Evolutionary conservation across 2,888 invertebrate genomes (phyloP).

Genomic region (Microplitis manilae): DNA sequence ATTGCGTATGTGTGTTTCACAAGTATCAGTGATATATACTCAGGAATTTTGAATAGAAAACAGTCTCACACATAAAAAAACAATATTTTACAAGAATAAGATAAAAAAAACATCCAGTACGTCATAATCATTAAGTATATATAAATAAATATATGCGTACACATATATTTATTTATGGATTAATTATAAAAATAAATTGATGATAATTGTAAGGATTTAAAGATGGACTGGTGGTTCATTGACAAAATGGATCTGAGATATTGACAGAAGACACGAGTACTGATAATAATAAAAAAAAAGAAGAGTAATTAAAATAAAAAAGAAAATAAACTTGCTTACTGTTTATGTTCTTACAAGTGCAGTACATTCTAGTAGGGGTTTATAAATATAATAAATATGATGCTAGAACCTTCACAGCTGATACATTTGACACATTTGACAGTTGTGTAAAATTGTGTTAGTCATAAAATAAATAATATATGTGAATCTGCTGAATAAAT

Average conservation of each 20-base stretch:
- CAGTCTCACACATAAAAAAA: neutral
- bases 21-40: neutral
- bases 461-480: conserved; percentile 4
- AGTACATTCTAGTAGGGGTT: neutral
- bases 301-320: neutral
- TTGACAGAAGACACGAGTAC: conserved; percentile 16
- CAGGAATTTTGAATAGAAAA: neutral
- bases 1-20: conserved; percentile 1
- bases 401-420: conserved; percentile 51
- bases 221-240: conserved; percentile 51
- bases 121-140: neutral
- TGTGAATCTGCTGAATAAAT: neutral
- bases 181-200: neutral
- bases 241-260: conserved; percentile 38
- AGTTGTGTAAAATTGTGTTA: conserved; percentile 46
- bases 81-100: neutral
- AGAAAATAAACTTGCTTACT: neutral
- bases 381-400: conserved; percentile 18
- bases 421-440: conserved; percentile 58
- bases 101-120: neutral
- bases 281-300: neutral
- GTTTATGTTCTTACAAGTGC: neutral
- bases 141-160: neutral
- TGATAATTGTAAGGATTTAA: neutral
- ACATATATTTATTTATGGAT: neutral